phyloP scores from a whole-genome alignment of 2,888 invertebrate genomes.

The Silvanus unidentatus region DNA sequence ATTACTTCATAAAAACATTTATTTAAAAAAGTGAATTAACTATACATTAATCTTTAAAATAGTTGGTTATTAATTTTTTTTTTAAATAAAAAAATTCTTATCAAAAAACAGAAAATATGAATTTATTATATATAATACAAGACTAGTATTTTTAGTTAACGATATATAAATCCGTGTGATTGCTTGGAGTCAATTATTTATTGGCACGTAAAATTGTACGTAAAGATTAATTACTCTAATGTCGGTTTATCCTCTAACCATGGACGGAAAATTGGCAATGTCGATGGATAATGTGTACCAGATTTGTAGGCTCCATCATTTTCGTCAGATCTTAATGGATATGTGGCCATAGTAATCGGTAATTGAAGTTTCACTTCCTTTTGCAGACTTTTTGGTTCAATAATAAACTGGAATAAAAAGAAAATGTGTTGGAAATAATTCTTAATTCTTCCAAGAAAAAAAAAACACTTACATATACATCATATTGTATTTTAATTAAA shows the following conservation, averaged over 20 bases:
- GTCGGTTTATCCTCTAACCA: constrained; percentile 72
- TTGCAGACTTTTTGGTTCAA: constrained; percentile 85
- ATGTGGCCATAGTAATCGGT: constrained; percentile 87
- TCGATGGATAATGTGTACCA: constrained; percentile 89
- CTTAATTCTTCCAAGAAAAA: neutral
- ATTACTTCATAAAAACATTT: too few species aligned
- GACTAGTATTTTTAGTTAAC: constrained; percentile 1
- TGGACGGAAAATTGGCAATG: constrained; percentile 84
- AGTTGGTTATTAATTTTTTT: too few species aligned
- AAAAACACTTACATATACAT: constrained; percentile 72
- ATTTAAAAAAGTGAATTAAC: too few species aligned
- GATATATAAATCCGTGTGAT: neutral
- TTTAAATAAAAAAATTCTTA: too few species aligned
- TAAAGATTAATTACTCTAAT: constrained; percentile 32
- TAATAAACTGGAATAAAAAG: constrained; percentile 64
- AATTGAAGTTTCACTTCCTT: constrained; percentile 88
- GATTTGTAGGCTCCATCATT: constrained; percentile 63
- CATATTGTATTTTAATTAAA: constrained; percentile 87
- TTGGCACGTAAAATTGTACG: neutral
- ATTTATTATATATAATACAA: too few species aligned
- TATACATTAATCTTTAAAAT: too few species aligned
- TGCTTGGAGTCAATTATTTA: too few species aligned
- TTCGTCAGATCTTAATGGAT: constrained; percentile 70
- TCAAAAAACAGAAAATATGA: too few species aligned
- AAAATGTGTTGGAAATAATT: neutral